Percentiles rank a stretch among this genome's conserved stretches.
These are phyloP conservation scores for Ochotona curzoniae DNA, from an alignment of 2,113 vertebrate species.

Conservation along the genomic window DNA sequence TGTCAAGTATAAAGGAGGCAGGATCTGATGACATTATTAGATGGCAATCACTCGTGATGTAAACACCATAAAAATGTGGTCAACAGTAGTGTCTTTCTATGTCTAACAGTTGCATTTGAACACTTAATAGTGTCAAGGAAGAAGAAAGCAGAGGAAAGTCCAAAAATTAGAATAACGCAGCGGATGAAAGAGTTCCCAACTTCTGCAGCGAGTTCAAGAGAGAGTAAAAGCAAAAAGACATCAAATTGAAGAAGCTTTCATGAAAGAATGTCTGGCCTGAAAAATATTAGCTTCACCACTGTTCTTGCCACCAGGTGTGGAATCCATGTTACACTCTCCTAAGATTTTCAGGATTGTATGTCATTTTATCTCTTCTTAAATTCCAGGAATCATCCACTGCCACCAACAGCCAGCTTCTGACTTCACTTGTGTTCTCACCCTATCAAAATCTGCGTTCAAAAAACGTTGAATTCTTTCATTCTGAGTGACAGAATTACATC, in stretches of 20 bases:
- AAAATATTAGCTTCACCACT: conserved; percentile 30
- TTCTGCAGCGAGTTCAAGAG: neutral
- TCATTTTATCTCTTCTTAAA: neutral
- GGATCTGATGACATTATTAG: conserved; percentile 13
- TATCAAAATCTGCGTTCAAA: conserved; percentile 47
- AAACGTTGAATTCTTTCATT: conserved; percentile 9
- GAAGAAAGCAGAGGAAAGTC: neutral
- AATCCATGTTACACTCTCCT: neutral
- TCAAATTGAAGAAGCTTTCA: neutral
- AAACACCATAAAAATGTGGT: neutral
- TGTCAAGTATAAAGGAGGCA: neutral
- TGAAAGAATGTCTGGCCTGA: neutral
- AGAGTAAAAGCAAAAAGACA: conserved; percentile 5
- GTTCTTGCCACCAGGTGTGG: neutral
- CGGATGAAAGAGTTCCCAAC: neutral
- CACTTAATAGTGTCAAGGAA: neutral
- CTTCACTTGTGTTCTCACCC: neutral
- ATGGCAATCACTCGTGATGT: conserved; percentile 14
- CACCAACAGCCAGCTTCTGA: neutral
- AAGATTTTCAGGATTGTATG: neutral
- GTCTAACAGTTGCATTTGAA: neutral
- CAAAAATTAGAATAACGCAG: conserved; percentile 46
- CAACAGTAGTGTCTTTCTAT: neutral
- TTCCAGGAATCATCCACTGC: neutral
- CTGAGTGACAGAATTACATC: conserved; percentile 39